Base-by-base conservation (phyloP, 2,888 invertebrate genomes). In the Galerucella nymphaeae region DNA sequence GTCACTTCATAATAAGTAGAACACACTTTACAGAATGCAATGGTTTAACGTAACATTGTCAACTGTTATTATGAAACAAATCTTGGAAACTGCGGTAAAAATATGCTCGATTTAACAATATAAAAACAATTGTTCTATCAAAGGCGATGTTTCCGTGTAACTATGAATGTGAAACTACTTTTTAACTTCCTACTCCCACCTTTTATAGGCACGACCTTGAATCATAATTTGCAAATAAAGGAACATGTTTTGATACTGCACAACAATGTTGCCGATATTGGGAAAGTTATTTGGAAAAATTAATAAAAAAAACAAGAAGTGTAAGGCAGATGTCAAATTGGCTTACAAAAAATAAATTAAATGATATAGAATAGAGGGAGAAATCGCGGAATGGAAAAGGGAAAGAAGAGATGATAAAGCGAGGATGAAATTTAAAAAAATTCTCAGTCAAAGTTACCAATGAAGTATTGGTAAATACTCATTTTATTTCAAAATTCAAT, bases 181-280 rank as follows among this genome's bases (percentile, higher is more conserved):
- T n/a, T 20, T 20, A 57, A 57, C 57, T 57, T 57, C 57, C 57
- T 57, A 18, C 57, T 57, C 57, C 57, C 57, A 57, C 57, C 20
- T 57, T 57, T 57, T 23, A 18, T 23, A 23, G 23, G 11, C 8
- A 18, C 23, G 57, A 57, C 57, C 57, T 57, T 57, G 57, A 23
- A 2, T 11, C 6, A 20, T 20, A 57, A 57, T 57, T 57, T 23
- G 57, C 57, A 57, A 57, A 57, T 57, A 57, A 57, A 57, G 57
- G 57, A 20, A 57, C 11, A 20, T 20, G 18, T 23, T 23, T 57
- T 20, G 57, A 20, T 18, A 57, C 57, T 2, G 14, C 23, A 8
- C 2, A 23, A 11, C 57, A 23, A 14, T 6, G 57, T 57, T 57
- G 57, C 57, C 57, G 20, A 23, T 23, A 13, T 57, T 10, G 2